Evolutionary conservation across 2,888 invertebrate genomes (phyloP).

Genomic region (Agrotis segetum): DNA sequence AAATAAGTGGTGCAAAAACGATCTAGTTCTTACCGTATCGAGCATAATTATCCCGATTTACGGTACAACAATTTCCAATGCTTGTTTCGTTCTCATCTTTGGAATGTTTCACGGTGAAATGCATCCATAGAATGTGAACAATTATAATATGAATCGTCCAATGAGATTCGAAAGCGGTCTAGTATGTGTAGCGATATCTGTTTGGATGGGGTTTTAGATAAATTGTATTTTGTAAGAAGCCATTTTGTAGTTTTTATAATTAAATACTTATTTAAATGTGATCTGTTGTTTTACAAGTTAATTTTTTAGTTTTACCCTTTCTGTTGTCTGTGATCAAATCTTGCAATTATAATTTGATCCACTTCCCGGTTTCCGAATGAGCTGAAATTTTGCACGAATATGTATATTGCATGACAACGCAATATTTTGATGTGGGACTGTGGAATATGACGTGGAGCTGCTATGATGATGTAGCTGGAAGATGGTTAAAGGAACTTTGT

Average conservation of each 20-base stretch:
- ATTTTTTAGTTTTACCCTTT: no score
- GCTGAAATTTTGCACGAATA: no score
- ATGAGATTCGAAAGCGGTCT: constrained; percentile 67
- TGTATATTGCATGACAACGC: no score
- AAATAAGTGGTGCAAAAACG: constrained; percentile 34
- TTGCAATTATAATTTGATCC: no score
- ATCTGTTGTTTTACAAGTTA: constrained; percentile 10
- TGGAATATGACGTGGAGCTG: no score
- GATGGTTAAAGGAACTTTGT: no score
- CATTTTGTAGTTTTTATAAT: constrained; percentile 60
- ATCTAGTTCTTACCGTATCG: constrained; percentile 5
- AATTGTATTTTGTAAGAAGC: constrained; percentile 50
- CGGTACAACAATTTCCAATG: constrained; percentile 27
- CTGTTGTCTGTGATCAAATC: no score
- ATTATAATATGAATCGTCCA: constrained; percentile 47
- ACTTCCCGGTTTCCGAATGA: no score
- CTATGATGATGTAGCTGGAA: no score
- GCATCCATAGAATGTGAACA: constrained; percentile 64
- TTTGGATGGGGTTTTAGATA: constrained; percentile 32
- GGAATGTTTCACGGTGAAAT: constrained; percentile 61
- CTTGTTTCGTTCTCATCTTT: constrained; percentile 37
- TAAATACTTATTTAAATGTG: constrained; percentile 57
- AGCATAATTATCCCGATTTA: constrained; percentile 11
- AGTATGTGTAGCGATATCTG: constrained; percentile 62
- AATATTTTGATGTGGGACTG: no score